Evolutionary conservation across 2,888 invertebrate species (phyloP).

Genomic region (Phaonia tiefii): DNA sequence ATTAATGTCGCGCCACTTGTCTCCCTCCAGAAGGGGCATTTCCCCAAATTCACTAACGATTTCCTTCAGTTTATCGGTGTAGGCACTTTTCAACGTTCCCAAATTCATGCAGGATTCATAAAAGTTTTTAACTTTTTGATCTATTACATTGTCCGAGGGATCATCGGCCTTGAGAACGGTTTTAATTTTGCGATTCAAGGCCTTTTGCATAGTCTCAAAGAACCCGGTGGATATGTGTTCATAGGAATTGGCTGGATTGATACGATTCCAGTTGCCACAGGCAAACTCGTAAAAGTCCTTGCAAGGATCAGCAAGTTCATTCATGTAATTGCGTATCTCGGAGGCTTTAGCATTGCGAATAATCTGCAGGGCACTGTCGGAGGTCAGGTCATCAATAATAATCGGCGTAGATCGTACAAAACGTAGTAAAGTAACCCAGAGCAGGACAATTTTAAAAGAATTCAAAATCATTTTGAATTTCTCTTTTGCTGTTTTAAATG

Average conservation of each 20-base stretch:
- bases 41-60: conserved; percentile 74
- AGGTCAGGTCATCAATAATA: conserved; percentile 1
- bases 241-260: conserved; percentile 70
- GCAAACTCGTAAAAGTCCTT: conserved; percentile 76
- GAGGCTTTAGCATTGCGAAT: conserved; percentile 72
- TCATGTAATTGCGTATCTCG: conserved; percentile 74
- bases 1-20: conserved; percentile 70
- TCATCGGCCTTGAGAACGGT: conserved; percentile 65
- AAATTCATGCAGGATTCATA: conserved; percentile 74
- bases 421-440: too few relatives aligned
- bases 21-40: conserved; percentile 73
- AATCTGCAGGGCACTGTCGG: conserved; percentile 57
- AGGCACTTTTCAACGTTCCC: conserved; percentile 52
- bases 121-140: conserved; percentile 74
- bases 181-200: conserved; percentile 71
- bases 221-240: conserved; percentile 72
- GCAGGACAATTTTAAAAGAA: too few relatives aligned
- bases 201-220: conserved; percentile 72
- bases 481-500: background rate
- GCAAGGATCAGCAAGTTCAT: conserved; percentile 74
- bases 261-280: conserved; percentile 74
- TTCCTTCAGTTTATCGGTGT: conserved; percentile 63
- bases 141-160: conserved; percentile 70
- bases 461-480: too few relatives aligned
- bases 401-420: too few relatives aligned